Percentiles rank a stretch among this genome's conserved stretches.
phyloP scores from a whole-genome alignment of 2,888 invertebrate species.

The Sinotaia quadrata region DNA sequence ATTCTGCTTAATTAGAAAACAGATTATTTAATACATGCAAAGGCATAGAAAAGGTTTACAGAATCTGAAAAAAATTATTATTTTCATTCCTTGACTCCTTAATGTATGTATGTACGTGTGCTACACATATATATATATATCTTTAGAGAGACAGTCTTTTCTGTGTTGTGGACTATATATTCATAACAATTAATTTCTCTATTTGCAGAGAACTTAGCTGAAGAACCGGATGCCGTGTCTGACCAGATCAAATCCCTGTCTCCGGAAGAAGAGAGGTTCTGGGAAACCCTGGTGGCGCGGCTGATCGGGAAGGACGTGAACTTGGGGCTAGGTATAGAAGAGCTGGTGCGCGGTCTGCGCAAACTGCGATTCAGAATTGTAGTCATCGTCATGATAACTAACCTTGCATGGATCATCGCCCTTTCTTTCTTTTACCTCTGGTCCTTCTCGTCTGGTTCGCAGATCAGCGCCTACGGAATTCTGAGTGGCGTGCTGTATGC shows the following conservation, averaged over 20 bases:
- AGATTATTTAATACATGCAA: too few species aligned
- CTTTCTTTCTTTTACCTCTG: slow-evolving; percentile 50
- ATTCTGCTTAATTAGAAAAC: too few species aligned
- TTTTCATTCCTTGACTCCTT: too few species aligned
- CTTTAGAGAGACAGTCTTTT: too few species aligned
- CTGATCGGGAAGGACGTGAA: slow-evolving; percentile 46
- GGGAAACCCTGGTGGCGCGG: slow-evolving; percentile 39
- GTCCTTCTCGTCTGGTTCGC: slow-evolving; percentile 40
- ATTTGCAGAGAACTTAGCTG: slow-evolving; percentile 18
- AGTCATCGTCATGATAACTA: slow-evolving; percentile 41
- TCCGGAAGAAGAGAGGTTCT: slow-evolving; percentile 45
- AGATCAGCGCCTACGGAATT: slow-evolving; percentile 50
- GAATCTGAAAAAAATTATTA: too few species aligned
- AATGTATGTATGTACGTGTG: too few species aligned
- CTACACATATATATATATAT: too few species aligned
- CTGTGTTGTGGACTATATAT: too few species aligned
- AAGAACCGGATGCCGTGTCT: slow-evolving; percentile 15
- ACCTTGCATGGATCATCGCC: slow-evolving; percentile 46
- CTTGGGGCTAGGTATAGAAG: slow-evolving; percentile 40
- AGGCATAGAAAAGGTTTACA: too few species aligned
- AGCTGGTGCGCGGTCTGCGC: slow-evolving; percentile 41
- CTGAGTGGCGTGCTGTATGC: slow-evolving; percentile 53
- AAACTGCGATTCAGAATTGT: slow-evolving; percentile 44
- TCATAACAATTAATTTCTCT: background rate
- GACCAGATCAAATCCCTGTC: slow-evolving; percentile 35